Evolutionary conservation across 2,797 vertebrate species (phyloP).

Genomic region (Karalla daura): DNA sequence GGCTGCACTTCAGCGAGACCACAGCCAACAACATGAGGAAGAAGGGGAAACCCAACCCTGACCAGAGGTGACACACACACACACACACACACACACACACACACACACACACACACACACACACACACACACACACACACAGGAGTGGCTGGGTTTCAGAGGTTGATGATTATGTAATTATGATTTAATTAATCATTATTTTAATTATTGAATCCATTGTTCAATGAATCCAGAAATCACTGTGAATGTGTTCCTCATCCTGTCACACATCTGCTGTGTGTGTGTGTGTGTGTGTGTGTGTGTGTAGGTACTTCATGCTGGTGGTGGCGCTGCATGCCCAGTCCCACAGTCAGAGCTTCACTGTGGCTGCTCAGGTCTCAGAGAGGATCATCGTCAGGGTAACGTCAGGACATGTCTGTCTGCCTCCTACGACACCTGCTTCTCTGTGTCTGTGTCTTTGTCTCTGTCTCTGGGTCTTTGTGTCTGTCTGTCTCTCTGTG

Average conservation of each 20-base stretch:
- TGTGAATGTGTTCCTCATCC: neutral
- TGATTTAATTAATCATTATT: no score
- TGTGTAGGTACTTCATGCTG: constrained; percentile 96
- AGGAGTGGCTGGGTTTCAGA: neutral
- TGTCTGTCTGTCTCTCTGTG: constrained; percentile 10
- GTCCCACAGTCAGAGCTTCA: constrained; percentile 96
- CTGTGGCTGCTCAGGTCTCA: constrained; percentile 94
- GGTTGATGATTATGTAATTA: no score
- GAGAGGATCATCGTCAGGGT: constrained; percentile 99
- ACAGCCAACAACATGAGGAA: constrained; percentile 99
- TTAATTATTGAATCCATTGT: no score
- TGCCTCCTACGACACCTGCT: constrained; percentile 82
- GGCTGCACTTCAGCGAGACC: constrained; percentile 98
- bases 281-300: constrained; percentile 26
- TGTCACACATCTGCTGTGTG: no score
- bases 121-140: neutral
- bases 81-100: neutral
- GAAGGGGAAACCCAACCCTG: constrained; percentile 98
- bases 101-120: neutral
- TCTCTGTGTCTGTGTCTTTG: constrained; percentile 69
- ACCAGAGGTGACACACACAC: constrained; percentile 89
- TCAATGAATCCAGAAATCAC: neutral
- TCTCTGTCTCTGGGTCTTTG: constrained; percentile 43
- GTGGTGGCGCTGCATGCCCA: constrained; percentile 97
- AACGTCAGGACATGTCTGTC: constrained; percentile 88